Percentiles rank a stretch among this genome's conserved stretches.
phyloP scores from a whole-genome alignment of 2,113 vertebrate species.

The Colaptes auratus region DNA sequence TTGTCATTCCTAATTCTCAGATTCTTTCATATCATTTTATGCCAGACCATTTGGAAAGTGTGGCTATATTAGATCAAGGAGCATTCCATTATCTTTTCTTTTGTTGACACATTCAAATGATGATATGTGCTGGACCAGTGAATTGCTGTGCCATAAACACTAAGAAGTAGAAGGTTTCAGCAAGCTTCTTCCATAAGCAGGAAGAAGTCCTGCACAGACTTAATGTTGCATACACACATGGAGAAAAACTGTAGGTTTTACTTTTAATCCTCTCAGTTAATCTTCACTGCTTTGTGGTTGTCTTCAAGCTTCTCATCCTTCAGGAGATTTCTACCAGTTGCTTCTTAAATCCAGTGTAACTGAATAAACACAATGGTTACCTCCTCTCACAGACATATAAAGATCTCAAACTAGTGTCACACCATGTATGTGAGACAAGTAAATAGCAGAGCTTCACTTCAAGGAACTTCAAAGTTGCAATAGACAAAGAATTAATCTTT shows the following conservation, averaged over 20 bases:
- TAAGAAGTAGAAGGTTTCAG: background rate
- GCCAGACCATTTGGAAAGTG: background rate
- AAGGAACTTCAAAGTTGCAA: background rate
- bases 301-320: background rate
- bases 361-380: background rate
- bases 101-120: background rate
- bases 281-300: background rate
- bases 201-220: background rate
- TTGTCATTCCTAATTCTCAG: slow-evolving; percentile 5
- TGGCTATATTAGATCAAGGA: background rate
- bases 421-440: background rate
- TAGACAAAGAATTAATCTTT: background rate
- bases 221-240: background rate
- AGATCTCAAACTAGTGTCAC: background rate
- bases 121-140: background rate
- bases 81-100: background rate
- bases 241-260: background rate
- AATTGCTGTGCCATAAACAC: background rate
- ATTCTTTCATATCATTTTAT: slow-evolving; percentile 24
- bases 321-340: background rate
- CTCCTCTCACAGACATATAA: background rate
- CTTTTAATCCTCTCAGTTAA: background rate
- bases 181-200: background rate
- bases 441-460: background rate
- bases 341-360: background rate